phyloP scores from a whole-genome alignment of 1,140 invertebrate species.

The Muscidifurax raptorellus region DNA sequence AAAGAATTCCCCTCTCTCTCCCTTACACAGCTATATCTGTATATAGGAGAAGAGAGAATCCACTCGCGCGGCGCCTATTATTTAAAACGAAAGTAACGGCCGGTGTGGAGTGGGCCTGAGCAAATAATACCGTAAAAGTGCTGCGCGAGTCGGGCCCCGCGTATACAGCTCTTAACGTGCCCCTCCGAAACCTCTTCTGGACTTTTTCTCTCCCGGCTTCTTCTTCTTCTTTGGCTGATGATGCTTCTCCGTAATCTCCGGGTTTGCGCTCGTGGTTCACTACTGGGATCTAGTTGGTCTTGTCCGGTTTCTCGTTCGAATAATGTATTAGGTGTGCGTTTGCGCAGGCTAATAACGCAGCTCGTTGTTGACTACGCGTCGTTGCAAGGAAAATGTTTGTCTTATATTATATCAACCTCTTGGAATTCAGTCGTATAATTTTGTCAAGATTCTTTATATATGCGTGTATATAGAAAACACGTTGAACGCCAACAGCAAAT shows the following conservation, averaged over 20 bases:
- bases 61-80: slow-evolving; percentile 40
- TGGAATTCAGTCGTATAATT: too few relatives aligned
- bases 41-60: neutral
- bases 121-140: slow-evolving; percentile 46
- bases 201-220: neutral
- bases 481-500: neutral
- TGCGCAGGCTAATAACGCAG: too few relatives aligned
- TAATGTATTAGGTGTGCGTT: too few relatives aligned
- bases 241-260: neutral
- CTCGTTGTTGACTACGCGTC: too few relatives aligned
- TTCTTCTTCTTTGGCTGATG: neutral
- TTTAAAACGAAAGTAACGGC: slow-evolving; percentile 43
- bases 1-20: slow-evolving; percentile 5
- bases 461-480: too few relatives aligned
- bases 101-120: slow-evolving; percentile 22
- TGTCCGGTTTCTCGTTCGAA: too few relatives aligned
- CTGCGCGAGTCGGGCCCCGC: neutral
- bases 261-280: too few relatives aligned
- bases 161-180: neutral
- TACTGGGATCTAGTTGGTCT: too few relatives aligned
- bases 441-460: too few relatives aligned
- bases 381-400: too few relatives aligned
- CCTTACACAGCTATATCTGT: neutral
- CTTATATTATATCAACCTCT: too few relatives aligned
- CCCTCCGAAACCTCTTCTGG: neutral